Conservation (phyloP, 2,888 invertebrate genomes). For the Nomada hirtipes region DNA sequence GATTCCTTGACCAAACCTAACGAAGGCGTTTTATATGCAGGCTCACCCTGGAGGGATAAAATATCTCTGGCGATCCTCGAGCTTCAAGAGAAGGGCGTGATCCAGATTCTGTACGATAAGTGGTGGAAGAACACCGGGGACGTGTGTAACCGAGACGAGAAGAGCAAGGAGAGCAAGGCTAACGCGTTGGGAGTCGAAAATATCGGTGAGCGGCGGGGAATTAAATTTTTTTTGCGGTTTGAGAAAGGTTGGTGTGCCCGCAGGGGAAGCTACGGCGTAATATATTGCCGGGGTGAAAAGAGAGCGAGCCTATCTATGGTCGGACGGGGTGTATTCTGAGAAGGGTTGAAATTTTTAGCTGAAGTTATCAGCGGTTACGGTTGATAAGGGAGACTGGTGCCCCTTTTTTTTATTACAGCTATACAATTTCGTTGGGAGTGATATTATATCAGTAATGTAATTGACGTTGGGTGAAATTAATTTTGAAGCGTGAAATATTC, state of each 20-base stretch:
- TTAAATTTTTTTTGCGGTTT: slow-evolving; percentile 13
- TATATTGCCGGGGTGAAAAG: no score
- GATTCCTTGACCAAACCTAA: slow-evolving; percentile 61
- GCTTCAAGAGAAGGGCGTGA: slow-evolving; percentile 97
- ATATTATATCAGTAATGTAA: no score
- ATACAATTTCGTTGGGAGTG: no score
- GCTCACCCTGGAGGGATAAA: slow-evolving; percentile 97
- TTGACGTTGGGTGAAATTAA: background rate
- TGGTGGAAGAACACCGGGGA: slow-evolving; percentile 99
- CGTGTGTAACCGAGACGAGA: slow-evolving; percentile 94
- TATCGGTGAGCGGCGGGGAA: slow-evolving; percentile 87
- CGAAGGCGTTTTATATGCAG: slow-evolving; percentile 81
- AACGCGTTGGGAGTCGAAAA: slow-evolving; percentile 96
- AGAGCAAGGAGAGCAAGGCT: slow-evolving; percentile 96
- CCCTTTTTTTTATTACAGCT: background rate
- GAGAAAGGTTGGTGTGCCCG: background rate
- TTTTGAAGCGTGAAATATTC: background rate
- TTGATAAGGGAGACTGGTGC: background rate
- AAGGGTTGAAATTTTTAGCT: slow-evolving; percentile 29
- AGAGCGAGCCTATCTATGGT: no score
- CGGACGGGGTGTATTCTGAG: no score
- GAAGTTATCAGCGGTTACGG: slow-evolving; percentile 17
- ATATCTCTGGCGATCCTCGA: slow-evolving; percentile 97
- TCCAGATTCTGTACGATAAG: slow-evolving; percentile 97
- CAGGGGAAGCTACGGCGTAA: no score